A percentile compares a stretch with the other conserved stretches of the same genome.
Conservation (phyloP, 2,888 invertebrate species). For the Anaspis maculata region DNA sequence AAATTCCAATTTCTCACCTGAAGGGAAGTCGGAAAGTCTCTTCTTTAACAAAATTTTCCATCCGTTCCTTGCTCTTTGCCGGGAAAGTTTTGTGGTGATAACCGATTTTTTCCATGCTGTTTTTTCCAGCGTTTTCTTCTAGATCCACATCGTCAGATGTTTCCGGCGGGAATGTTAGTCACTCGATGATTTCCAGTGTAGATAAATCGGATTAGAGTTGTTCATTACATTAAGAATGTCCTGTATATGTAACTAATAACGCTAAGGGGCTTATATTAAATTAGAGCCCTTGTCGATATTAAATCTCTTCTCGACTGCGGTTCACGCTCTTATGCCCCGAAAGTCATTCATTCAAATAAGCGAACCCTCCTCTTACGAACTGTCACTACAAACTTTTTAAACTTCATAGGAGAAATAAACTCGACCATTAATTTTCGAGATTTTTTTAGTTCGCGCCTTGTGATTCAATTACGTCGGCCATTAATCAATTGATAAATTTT, state of each 20-base stretch:
- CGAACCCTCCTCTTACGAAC: slow-evolving; percentile 33
- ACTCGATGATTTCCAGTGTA: no score
- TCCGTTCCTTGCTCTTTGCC: no score
- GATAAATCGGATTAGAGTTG: slow-evolving; percentile 31
- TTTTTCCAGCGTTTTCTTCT: no score
- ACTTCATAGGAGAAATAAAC: slow-evolving; percentile 35
- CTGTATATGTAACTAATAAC: slow-evolving; percentile 35
- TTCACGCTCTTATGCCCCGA: slow-evolving; percentile 28
- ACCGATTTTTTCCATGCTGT: no score
- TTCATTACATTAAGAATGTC: slow-evolving; percentile 36
- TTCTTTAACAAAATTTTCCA: no score
- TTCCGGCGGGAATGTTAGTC: no score
- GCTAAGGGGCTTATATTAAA: slow-evolving; percentile 33
- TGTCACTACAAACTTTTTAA: slow-evolving; percentile 35
- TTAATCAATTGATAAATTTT: slow-evolving; percentile 43
- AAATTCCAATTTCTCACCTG: no score
- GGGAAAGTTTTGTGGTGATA: no score
- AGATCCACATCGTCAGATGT: no score
- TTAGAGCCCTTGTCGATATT: slow-evolving; percentile 35
- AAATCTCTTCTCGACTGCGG: slow-evolving; percentile 35
- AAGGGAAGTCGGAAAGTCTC: no score
- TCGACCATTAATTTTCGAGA: slow-evolving; percentile 36
- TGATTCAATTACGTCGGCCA: slow-evolving; percentile 41
- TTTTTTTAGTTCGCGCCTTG: slow-evolving; percentile 39
- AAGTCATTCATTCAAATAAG: slow-evolving; percentile 36